Base-by-base conservation (phyloP, 2,113 vertebrate genomes). In the Egretta garzetta region DNA sequence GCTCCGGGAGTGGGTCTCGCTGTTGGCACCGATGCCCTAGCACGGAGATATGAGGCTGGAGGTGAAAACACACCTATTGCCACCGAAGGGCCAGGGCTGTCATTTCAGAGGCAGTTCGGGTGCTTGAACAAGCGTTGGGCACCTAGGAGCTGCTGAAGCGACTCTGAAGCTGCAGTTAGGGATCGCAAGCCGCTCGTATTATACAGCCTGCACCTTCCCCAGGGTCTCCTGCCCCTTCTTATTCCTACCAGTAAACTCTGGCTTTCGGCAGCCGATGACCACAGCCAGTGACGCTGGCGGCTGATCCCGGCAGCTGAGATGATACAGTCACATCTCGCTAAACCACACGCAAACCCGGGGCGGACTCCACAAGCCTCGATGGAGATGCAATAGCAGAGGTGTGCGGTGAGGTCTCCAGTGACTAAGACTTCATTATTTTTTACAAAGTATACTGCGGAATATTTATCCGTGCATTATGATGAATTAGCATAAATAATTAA, bases 401-500 rank as follows among this genome's bases (percentile, higher is more conserved):
- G 72, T 93, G 91, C 2, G 52, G 80, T 80, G n/a, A 94, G 93
- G 84, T 96, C 95, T 96, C 95, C 85, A 93, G 75, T 92, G 88
- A 86, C 95, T 86, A 85, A 92, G 94, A 96, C 92, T 98, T 97
- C 96, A 97, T 97, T 97, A 96, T 74, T 92, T 95, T 95, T 97
- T 97, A 97, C 96, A 95, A 96, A 97, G 89, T 80, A 80, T 79
- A 28, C 73, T 91, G 83, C 73, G 79, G 85, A 96, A 97, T 96
- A 94, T 94, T 96, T 96, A 91, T 91, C 92, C 9, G 1, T 77
- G 93, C 97, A 95, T 96, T 95, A 92, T 3, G 27, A 95, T 86
- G 80, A 95, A 95, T 96, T 97, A 96, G 76, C 95, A 94, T 96
- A 92, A 97, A 97, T 98, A 97, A 97, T 98, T 97, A 94, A 97